Percentiles rank a stretch among this genome's conserved stretches.
These are phyloP conservation scores for Spatulosminthurus flaviceps DNA, from an alignment of 2,888 invertebrate species.

Conservation along the genomic window DNA sequence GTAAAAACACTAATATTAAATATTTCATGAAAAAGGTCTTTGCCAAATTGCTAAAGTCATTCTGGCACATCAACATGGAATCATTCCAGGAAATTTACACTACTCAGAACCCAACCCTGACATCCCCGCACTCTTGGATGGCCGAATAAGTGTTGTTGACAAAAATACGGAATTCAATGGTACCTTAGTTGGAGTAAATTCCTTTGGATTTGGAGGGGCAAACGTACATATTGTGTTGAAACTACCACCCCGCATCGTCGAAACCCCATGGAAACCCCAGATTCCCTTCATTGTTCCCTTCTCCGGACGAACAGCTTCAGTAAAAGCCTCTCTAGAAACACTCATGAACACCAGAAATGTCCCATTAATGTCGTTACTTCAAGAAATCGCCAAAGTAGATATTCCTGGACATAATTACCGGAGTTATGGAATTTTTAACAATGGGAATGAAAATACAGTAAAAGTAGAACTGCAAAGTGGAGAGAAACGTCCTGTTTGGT, in stretches of 20 bases:
- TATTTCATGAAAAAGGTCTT: slow-evolving; percentile 65
- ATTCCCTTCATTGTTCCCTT: background rate
- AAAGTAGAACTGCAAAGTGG: slow-evolving; percentile 54
- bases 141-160: slow-evolving; percentile 68
- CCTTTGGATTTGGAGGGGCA: slow-evolving; percentile 36
- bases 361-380: slow-evolving; percentile 27
- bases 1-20: too few relatives aligned
- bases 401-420: slow-evolving; percentile 39
- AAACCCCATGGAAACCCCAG: background rate
- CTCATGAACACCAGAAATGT: background rate
- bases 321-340: background rate
- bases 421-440: slow-evolving; percentile 22
- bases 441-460: background rate
- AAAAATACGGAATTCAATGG: slow-evolving; percentile 38
- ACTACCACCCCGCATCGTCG: background rate
- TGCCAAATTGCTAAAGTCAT: slow-evolving; percentile 82
- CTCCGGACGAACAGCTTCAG: background rate
- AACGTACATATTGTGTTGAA: background rate
- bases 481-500: slow-evolving; percentile 75
- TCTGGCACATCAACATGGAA: slow-evolving; percentile 69
- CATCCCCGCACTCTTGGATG: slow-evolving; percentile 87
- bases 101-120: slow-evolving; percentile 85
- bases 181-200: slow-evolving; percentile 38
- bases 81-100: slow-evolving; percentile 90
- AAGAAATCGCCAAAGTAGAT: slow-evolving; percentile 29